Percentiles rank a stretch among this genome's conserved stretches.
Conservation (phyloP, 2,888 invertebrate genomes). For the Pristionchus fissidentatus region DNA sequence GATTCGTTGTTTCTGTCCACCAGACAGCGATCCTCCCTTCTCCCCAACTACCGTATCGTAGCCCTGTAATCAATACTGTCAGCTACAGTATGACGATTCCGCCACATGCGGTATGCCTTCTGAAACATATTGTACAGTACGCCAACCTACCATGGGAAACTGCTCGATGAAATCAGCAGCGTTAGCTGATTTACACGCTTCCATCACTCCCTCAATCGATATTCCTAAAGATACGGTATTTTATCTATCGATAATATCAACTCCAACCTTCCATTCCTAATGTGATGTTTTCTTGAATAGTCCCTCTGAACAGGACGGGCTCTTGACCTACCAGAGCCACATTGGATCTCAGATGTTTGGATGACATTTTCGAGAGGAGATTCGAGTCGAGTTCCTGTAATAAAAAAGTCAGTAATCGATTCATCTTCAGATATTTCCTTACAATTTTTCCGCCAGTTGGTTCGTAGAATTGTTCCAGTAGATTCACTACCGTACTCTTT, state of each 20-base stretch:
- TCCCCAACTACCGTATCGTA: slow-evolving; percentile 45
- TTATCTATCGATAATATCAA: not conserved
- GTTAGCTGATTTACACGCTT: slow-evolving; percentile 75
- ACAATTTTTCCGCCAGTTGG: slow-evolving; percentile 82
- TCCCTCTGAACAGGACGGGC: slow-evolving; percentile 89
- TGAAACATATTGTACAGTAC: not conserved
- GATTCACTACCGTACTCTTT: slow-evolving; percentile 88
- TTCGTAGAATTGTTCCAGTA: slow-evolving; percentile 88
- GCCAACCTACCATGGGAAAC: slow-evolving; percentile 66
- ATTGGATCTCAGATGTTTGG: slow-evolving; percentile 83
- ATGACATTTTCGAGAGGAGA: slow-evolving; percentile 82
- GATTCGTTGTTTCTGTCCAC: slow-evolving; percentile 42
- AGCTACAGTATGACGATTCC: not conserved
- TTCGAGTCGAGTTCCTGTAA: slow-evolving; percentile 69
- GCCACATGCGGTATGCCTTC: no score
- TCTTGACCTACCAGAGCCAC: slow-evolving; percentile 93
- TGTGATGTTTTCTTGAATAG: slow-evolving; percentile 88
- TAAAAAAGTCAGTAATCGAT: not conserved
- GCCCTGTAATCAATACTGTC: slow-evolving; percentile 27
- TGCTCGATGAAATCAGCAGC: slow-evolving; percentile 75
- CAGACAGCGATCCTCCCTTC: slow-evolving; percentile 28
- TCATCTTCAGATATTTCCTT: not conserved
- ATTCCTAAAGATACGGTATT: slow-evolving; percentile 57
- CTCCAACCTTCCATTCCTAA: slow-evolving; percentile 83
- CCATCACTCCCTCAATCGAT: slow-evolving; percentile 68